Conservation (phyloP, 1,140 invertebrate species). For the Notospermus geniculatus region DNA sequence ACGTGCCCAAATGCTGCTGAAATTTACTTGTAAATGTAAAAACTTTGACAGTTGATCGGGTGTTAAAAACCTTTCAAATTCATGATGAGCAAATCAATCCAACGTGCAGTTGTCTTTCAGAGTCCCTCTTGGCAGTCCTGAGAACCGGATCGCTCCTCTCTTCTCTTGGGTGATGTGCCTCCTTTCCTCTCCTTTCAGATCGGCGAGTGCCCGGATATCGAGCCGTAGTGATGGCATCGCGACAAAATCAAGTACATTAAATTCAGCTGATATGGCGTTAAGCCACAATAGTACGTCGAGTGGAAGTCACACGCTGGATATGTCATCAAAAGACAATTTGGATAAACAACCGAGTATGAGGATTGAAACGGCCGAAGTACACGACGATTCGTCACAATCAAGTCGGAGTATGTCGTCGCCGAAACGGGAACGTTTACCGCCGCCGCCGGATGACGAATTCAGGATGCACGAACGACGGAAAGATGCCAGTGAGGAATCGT, state of each 20-base stretch:
- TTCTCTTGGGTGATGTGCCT: too few species aligned
- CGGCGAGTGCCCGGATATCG: slow-evolving; percentile 49
- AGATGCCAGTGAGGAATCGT: slow-evolving; percentile 7
- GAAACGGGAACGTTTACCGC: slow-evolving; percentile 16
- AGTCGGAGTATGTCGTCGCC: slow-evolving; percentile 43
- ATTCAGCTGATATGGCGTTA: slow-evolving; percentile 35
- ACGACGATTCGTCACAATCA: slow-evolving; percentile 49
- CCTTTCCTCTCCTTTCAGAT: slow-evolving; percentile 33
- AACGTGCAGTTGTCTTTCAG: too few species aligned
- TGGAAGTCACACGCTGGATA: slow-evolving; percentile 48
- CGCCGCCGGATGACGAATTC: background rate
- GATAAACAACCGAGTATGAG: slow-evolving; percentile 24
- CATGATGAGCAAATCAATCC: too few species aligned
- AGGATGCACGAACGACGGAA: background rate
- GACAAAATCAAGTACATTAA: slow-evolving; percentile 35
- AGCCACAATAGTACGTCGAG: slow-evolving; percentile 49
- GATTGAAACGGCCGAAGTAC: slow-evolving; percentile 44
- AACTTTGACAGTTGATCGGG: too few species aligned
- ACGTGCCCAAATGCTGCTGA: too few species aligned
- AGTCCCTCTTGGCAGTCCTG: too few species aligned
- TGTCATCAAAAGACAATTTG: slow-evolving; percentile 17
- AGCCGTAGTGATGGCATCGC: slow-evolving; percentile 50
- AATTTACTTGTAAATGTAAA: too few species aligned
- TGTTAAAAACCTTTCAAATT: too few species aligned
- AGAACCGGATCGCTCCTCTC: too few species aligned